Percentiles rank a stretch among this genome's conserved stretches.
phyloP scores from a whole-genome alignment of 2,888 invertebrate species.

The Endotricha flammealis region DNA sequence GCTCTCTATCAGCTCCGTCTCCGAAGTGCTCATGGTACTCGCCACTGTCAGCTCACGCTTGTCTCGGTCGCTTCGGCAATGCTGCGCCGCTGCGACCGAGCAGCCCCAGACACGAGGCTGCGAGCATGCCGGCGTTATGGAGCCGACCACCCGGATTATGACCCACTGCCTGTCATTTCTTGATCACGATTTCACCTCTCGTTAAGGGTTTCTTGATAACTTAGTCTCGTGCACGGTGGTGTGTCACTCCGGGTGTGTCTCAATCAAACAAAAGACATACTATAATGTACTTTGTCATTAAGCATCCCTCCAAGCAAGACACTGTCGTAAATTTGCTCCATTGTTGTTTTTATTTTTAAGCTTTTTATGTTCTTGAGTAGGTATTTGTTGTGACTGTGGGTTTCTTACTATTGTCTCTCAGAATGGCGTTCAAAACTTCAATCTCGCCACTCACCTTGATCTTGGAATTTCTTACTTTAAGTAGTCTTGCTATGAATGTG shows the following conservation, averaged over 20 bases:
- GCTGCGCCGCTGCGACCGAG: conserved; percentile 51
- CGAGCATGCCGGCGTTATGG: conserved; percentile 61
- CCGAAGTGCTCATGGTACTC: conserved; percentile 98
- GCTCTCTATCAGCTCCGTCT: conserved; percentile 98
- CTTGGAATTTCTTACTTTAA: conserved; percentile 39
- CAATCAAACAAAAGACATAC: conserved; percentile 40
- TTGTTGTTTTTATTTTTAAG: conserved; percentile 52
- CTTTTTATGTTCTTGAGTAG: conserved; percentile 62
- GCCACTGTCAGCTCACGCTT: conserved; percentile 79
- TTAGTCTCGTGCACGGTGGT: conserved; percentile 34
- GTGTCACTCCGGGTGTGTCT: conserved; percentile 49
- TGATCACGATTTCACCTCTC: conserved; percentile 10
- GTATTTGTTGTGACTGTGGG: conserved; percentile 57
- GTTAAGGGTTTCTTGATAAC: too few species aligned
- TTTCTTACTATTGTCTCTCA: conserved; percentile 44
- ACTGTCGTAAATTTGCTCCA: conserved; percentile 47
- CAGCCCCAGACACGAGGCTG: conserved; percentile 76
- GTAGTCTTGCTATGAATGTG: conserved; percentile 52
- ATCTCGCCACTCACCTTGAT: conserved; percentile 34
- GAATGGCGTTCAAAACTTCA: conserved; percentile 36
- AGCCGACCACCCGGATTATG: conserved; percentile 42
- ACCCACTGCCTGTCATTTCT: conserved; percentile 30
- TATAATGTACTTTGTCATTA: conserved; percentile 49
- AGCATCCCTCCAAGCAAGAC: conserved; percentile 49
- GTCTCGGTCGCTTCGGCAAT: conserved; percentile 35